Percentiles rank a stretch among this genome's conserved stretches.
These are phyloP conservation scores for Phalanger gymnotis DNA, from an alignment of 2,797 vertebrate species.

Conservation along the genomic window DNA sequence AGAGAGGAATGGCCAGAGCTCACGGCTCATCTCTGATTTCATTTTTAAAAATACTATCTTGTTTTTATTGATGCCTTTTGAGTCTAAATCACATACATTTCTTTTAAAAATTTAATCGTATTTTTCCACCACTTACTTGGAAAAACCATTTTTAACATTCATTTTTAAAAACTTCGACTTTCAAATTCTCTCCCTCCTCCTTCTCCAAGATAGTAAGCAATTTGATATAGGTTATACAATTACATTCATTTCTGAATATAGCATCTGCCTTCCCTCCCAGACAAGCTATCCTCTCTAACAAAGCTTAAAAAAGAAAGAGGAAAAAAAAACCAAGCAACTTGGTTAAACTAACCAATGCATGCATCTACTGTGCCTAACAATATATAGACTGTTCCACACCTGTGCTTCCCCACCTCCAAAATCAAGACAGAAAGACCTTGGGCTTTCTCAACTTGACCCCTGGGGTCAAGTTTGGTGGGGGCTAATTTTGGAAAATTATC, in stretches of 20 bases:
- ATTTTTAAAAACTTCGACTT: neutral
- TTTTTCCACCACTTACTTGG: neutral
- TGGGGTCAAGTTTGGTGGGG: neutral
- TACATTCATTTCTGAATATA: neutral
- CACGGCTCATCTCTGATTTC: neutral
- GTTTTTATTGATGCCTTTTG: neutral
- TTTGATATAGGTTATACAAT: neutral
- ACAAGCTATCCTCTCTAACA: neutral
- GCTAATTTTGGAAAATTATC: conserved; percentile 20
- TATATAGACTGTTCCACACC: neutral
- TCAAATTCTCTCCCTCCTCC: neutral
- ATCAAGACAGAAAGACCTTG: neutral
- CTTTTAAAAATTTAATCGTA: neutral
- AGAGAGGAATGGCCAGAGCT: conserved; percentile 29
- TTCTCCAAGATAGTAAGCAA: neutral
- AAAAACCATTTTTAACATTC: neutral
- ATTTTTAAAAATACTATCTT: neutral
- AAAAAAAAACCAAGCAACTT: neutral
- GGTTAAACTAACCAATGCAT: neutral
- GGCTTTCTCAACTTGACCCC: too few species aligned
- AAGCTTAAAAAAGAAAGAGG: neutral
- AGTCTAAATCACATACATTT: neutral
- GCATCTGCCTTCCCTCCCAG: neutral
- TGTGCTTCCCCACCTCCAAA: neutral
- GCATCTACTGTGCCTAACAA: neutral